Evolutionary conservation across 2,797 vertebrate species (phyloP), one percentile per base, ranked within the genome.

Genomic region (Brachymystax lenok): DNA sequence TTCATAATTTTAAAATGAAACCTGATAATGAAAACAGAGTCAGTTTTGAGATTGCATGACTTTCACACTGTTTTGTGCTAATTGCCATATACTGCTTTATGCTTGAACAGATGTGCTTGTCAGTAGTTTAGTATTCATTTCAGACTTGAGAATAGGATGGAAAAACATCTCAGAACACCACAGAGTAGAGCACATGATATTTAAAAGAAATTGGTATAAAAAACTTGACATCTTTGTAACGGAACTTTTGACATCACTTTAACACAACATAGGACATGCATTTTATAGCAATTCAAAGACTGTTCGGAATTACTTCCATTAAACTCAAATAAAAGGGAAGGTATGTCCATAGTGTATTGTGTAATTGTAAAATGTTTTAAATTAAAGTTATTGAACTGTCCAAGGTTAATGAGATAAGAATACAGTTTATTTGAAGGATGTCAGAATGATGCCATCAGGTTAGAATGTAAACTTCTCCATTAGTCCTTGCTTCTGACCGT

Each of bases 41-140:
- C 19, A 7, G 54, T 63, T 74, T 73, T 74, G 40, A 74, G 19
- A 63, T 40, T 74, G 14, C n/a, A 74, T 40, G 56, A 61, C 56
- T 7, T 40, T 40, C 54, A 59, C 71, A 73, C 71, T 61, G 52
- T 59, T 69, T 40, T 69, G 33, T 74, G 56, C 33, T 74, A 30
- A 6, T 6, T 5, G 33, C 56, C 19, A 28, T 24, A 10, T 13
- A 14, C 5, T 33, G 70, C 21, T 33, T 56, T 33, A 17, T 30
- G 28, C 51, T 56, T 72, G 72, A 63, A 19, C 72, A 74, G 56
- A 4, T 46, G 28, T 59, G 71, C 54, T 13, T 30, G 52, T 33
- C 72, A n/a, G 71, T 59, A 13, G 54, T 61, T 59, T 73, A 16
- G 54, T 24, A 61, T 73, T 59, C 28, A 21, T 61, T 59, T 73